A percentile compares a stretch with the other conserved stretches of the same genome.
Evolutionary conservation across 2,888 invertebrate species (phyloP).

Genomic region (Xanthia togata): DNA sequence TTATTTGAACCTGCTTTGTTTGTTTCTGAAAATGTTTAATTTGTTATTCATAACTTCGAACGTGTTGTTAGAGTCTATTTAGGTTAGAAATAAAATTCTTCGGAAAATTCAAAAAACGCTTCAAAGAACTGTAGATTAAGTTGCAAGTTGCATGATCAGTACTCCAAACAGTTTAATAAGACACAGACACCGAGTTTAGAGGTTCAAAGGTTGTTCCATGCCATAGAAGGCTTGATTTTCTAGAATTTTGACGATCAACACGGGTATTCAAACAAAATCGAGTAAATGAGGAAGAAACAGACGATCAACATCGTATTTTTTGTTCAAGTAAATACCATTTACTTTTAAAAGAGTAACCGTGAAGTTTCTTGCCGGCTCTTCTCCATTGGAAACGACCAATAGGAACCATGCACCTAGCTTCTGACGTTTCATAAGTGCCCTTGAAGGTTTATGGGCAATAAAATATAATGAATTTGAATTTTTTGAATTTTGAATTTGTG

Average conservation of each 20-base stretch:
- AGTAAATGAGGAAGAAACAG: background rate
- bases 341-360: too few relatives aligned
- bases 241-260: background rate
- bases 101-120: background rate
- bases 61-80: slow-evolving; percentile 7
- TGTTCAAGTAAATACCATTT: too few relatives aligned
- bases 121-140: background rate
- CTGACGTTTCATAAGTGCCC: too few relatives aligned
- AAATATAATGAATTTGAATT: too few relatives aligned
- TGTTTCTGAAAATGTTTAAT: slow-evolving; percentile 44
- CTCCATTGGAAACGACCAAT: too few relatives aligned
- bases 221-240: background rate
- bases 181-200: too few relatives aligned
- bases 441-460: too few relatives aligned
- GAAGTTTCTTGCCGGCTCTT: too few relatives aligned
- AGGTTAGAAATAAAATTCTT: background rate
- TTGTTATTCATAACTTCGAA: slow-evolving; percentile 36
- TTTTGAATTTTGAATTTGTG: too few relatives aligned
- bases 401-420: too few relatives aligned
- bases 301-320: background rate
- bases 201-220: background rate
- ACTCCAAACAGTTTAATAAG: background rate
- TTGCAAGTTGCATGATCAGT: background rate
- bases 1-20: slow-evolving; percentile 39
- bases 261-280: background rate